Evolutionary conservation across 2,113 vertebrate species (phyloP), one percentile per base, ranked within the genome.

Genomic region (Myotis yumanensis): DNA sequence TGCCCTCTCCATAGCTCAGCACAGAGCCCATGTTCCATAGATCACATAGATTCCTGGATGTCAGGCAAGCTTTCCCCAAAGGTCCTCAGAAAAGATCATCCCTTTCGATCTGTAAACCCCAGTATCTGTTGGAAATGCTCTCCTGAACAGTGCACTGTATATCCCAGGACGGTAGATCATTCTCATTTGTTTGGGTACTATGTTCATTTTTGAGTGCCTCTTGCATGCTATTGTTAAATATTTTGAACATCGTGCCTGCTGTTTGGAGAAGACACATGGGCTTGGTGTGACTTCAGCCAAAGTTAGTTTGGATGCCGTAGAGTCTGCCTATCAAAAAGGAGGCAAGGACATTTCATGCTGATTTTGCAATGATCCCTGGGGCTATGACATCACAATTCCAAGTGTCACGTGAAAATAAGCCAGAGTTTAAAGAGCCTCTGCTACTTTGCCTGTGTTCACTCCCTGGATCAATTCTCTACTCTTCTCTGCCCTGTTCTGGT

Each of bases 141-240:
- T 16, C 7, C 0, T 2, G 48, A 59, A 35, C 16, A 23, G 4
- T 54, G 15, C 7, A 4, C 8, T 40, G 0, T 20, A 11, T 40
- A 12, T 51, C 18, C 51, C 1, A 23, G 48, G 1, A n/a, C 16
- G 11, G 32, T 17, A 10, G 0, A 3, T 4, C 52, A 12, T 25
- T 96, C 80, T 40, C 4, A 1, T 35, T 51, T 69, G 23, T 28
- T 51, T 35, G 22, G n/a, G 43, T 35, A 22, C 43, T 48, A 8
- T 71, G 64, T 17, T 85, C 57, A 20, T 62, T 23, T 57, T 11
- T 32, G 28, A 87, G 43, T 37, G 23, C n/a, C 35, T 54, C 4
- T 76, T 72, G 57, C 28, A 43, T 1, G 59, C 23, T 25, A 7
- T 14, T 62, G 4, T 32, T 52, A 54, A 83, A 89, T 52, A 86